Base-by-base conservation (phyloP, 1,140 invertebrate genomes). In the Oreohelix idahoensis region DNA sequence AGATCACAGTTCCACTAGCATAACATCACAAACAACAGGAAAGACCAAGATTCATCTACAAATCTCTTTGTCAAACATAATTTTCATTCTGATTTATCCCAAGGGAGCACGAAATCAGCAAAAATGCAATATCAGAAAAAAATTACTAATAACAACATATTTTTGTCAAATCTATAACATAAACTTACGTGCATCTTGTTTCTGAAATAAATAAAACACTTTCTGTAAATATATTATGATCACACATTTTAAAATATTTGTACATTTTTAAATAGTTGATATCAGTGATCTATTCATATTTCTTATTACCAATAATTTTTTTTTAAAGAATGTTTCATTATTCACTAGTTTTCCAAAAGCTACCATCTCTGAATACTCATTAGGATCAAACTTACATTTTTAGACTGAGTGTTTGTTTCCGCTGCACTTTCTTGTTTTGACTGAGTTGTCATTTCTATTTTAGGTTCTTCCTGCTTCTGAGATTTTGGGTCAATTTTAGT, bases 121-220 rank as follows among this genome's bases (percentile, higher is more conserved):
- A n/a, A n/a, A n/a, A n/a, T 49, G 45, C 45, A 11, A 49, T 17
- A 49, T 49, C 45, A 49, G 45, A 49, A 49, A 49, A 11, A 8
- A 49, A 49, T 49, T 49, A 11, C 10, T 17, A 11, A 17, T 8
- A 49, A 49, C n/a, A n/a, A n/a, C n/a, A 11, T 49, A 49, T 49
- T 49, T 49, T 49, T 11, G 17, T 49, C 45, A 49, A 29, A 32
- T 8, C n/a, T n/a, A 42, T 5, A 11, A 73, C 42, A 39, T 13
- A 73, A 35, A 76, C 74, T 76, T 76, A 76, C 74, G 74, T 76
- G 74, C 17, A 49, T 76, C 74, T 32, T 51, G 74, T 76, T 76
- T 76, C 74, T 76, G 74, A 73, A 73, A 73, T 42, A 26, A 17
- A 20, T 11, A 58, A 58, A 2, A 58, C 4, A 20, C 20, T 58